Percentiles rank a stretch among this genome's conserved stretches.
Evolutionary conservation across 1,140 invertebrate genomes (phyloP).

Genomic region (Drosophila nasuta): DNA sequence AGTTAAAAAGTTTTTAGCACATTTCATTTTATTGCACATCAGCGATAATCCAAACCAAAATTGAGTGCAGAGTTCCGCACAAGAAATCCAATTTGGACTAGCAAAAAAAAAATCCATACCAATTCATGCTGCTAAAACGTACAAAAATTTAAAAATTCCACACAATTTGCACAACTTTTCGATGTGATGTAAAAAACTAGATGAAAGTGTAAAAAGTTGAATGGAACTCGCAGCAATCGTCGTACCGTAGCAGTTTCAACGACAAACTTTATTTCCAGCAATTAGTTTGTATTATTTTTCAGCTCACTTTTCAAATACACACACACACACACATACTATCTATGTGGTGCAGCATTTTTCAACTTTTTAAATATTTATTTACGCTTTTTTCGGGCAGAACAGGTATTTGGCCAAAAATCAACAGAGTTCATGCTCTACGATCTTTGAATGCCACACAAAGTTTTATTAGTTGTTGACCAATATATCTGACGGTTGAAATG

Average conservation of each 20-base stretch:
- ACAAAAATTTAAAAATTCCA: slow-evolving; percentile 56
- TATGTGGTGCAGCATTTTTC: slow-evolving; percentile 46
- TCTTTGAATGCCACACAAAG: slow-evolving; percentile 63
- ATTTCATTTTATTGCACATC: slow-evolving; percentile 71
- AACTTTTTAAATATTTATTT: slow-evolving; percentile 76
- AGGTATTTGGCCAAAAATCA: slow-evolving; percentile 32
- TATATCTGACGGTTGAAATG: slow-evolving; percentile 33
- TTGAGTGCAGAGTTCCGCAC: slow-evolving; percentile 57
- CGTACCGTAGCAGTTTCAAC: slow-evolving; percentile 54
- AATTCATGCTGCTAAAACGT: slow-evolving; percentile 42
- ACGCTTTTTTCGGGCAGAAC: slow-evolving; percentile 33
- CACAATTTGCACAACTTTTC: slow-evolving; percentile 57
- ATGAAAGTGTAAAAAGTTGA: slow-evolving; percentile 53
- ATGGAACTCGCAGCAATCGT: slow-evolving; percentile 45
- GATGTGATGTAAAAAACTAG: slow-evolving; percentile 28
- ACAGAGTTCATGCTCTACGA: slow-evolving; percentile 34
- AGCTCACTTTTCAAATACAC: slow-evolving; percentile 42
- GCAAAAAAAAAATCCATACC: slow-evolving; percentile 29
- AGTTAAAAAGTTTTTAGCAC: slow-evolving; percentile 49
- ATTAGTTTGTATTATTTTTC: slow-evolving; percentile 73
- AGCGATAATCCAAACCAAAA: slow-evolving; percentile 76
- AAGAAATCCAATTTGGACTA: slow-evolving; percentile 55
- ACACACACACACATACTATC: neutral
- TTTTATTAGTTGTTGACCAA: slow-evolving; percentile 78
- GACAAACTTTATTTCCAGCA: slow-evolving; percentile 72